phyloP scores from a whole-genome alignment of 35 echinoderm and acorn worm species.

The Apostichopus parvimensis region DNA sequence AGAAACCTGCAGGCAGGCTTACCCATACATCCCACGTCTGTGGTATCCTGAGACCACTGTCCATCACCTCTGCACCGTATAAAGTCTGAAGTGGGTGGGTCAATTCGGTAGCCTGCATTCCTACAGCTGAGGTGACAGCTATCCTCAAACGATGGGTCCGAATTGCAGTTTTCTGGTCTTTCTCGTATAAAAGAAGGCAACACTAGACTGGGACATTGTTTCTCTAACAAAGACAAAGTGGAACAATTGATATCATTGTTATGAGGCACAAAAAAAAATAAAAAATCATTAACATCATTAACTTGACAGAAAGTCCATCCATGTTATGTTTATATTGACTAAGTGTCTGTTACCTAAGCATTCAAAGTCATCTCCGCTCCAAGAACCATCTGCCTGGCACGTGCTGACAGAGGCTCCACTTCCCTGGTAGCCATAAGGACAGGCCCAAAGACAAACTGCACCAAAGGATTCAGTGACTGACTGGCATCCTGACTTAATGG shows the following conservation, averaged over 20 bases:
- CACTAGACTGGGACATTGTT: constrained; percentile 7
- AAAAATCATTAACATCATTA: too few species aligned
- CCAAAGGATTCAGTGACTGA: constrained; percentile 18
- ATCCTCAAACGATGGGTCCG: constrained; percentile 33
- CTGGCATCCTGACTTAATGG: constrained; percentile 31
- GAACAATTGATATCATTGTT: neutral
- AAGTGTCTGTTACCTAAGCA: neutral
- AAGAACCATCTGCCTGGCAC: constrained; percentile 49
- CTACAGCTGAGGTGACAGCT: constrained; percentile 47
- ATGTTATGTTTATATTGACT: too few species aligned
- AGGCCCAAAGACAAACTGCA: constrained; percentile 28
- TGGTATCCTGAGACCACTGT: constrained; percentile 36
- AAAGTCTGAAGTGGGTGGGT: constrained; percentile 27
- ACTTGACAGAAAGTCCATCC: too few species aligned
- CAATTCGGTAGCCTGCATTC: constrained; percentile 18
- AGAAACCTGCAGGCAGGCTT: too few species aligned
- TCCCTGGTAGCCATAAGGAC: constrained; percentile 46
- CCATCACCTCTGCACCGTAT: constrained; percentile 51
- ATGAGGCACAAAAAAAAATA: too few species aligned
- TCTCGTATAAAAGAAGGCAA: neutral
- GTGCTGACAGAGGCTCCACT: constrained; percentile 2
- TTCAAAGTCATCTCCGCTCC: constrained; percentile 37
- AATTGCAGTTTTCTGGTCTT: constrained; percentile 25
- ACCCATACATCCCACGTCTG: constrained; percentile 8
- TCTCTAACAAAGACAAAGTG: constrained; percentile 8